phyloP scores from a whole-genome alignment of 2,888 invertebrate genomes.

The Cyaniris semiargus region DNA sequence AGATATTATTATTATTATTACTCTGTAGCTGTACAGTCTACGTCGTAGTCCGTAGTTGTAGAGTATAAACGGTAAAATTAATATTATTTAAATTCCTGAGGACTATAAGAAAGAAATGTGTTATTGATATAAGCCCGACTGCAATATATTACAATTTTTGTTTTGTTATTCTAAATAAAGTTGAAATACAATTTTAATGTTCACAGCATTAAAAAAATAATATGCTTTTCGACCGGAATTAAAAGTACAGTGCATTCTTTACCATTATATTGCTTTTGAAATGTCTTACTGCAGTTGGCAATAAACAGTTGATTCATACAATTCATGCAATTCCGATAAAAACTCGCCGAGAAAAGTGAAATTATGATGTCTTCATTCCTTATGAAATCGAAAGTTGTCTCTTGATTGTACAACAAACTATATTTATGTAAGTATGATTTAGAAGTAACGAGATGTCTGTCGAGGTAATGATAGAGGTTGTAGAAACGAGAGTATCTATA shows the following conservation, averaged over 20 bases:
- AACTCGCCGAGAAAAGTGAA: slow-evolving; percentile 48
- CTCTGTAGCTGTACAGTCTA: neutral
- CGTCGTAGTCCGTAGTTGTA: neutral
- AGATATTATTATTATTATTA: too few relatives aligned
- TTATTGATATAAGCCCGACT: too few relatives aligned
- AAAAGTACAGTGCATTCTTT: neutral
- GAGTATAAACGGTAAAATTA: neutral
- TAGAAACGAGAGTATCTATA: neutral
- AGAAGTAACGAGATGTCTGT: slow-evolving; percentile 4
- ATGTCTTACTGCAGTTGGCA: neutral
- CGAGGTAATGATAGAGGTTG: neutral
- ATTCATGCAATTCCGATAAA: slow-evolving; percentile 23
- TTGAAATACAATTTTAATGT: neutral
- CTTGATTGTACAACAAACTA: slow-evolving; percentile 38
- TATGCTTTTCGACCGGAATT: neutral
- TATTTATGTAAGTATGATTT: slow-evolving; percentile 20
- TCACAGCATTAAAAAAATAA: too few relatives aligned
- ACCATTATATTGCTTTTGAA: slow-evolving; percentile 11
- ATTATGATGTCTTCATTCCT: slow-evolving; percentile 50
- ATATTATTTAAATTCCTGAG: neutral
- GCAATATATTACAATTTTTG: neutral
- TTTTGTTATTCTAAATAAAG: neutral
- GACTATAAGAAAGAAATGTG: neutral
- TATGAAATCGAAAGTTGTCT: slow-evolving; percentile 59
- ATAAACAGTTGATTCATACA: neutral